phyloP scores from a whole-genome alignment of 2,888 invertebrate species.

The Rhyacophila evoluta region DNA sequence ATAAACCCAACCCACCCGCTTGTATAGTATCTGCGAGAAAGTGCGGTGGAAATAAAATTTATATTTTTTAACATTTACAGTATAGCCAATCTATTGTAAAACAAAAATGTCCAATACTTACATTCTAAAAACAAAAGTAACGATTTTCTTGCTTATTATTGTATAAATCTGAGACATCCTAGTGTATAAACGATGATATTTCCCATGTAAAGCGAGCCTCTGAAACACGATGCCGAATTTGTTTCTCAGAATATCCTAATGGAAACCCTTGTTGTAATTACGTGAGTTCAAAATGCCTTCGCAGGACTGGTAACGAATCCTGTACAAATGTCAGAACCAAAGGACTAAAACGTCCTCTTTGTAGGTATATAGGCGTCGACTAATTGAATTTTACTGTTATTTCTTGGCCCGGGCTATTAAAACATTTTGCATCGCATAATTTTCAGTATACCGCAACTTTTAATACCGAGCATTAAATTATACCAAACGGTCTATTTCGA shows the following conservation, averaged over 20 bases:
- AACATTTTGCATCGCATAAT: conserved; percentile 24
- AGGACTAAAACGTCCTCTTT: conserved; percentile 2
- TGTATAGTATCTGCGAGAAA: no score
- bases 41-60: no score
- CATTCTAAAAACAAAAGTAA: no score
- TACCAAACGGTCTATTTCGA: neutral
- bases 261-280: conserved; percentile 24
- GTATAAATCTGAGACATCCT: neutral
- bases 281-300: conserved; percentile 8
- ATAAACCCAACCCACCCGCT: no score
- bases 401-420: neutral
- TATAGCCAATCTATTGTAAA: no score
- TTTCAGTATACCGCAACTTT: neutral
- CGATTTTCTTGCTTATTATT: no score
- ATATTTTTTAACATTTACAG: no score
- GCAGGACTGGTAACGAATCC: conserved; percentile 2
- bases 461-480: neutral
- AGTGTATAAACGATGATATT: neutral
- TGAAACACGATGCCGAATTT: neutral
- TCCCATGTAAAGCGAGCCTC: neutral
- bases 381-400: conserved; percentile 26
- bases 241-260: neutral
- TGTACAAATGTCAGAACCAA: neutral
- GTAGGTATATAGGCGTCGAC: conserved; percentile 20
- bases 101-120: no score